Evolutionary conservation across 2,797 vertebrate genomes (phyloP).

Genomic region (Paratrypauchen microcephalus): DNA sequence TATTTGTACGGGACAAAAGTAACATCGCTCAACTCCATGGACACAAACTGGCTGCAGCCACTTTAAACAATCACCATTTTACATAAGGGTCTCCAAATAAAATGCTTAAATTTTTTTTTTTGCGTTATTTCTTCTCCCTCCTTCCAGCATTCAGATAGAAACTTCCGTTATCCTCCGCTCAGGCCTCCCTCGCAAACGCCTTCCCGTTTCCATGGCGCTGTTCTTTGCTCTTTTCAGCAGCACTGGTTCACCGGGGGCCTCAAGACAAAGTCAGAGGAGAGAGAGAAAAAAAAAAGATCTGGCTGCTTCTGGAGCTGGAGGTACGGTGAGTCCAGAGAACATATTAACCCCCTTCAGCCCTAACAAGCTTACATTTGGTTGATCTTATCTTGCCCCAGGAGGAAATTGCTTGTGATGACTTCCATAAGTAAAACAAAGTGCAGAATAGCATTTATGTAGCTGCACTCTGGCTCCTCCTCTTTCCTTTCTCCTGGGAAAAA

Average conservation of each 20-base stretch:
- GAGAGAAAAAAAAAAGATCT: constrained; percentile 14
- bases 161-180: constrained; percentile 1
- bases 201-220: constrained; percentile 75
- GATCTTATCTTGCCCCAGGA: constrained; percentile 81
- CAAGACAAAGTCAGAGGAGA: constrained; percentile 79
- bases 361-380: constrained; percentile 43
- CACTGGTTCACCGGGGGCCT: constrained; percentile 78
- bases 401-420: constrained; percentile 88
- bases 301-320: constrained; percentile 22
- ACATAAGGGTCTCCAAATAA: too few relatives aligned
- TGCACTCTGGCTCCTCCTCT: constrained; percentile 28
- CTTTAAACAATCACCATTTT: too few relatives aligned
- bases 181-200: constrained; percentile 19
- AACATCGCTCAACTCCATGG: too few relatives aligned
- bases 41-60: too few relatives aligned
- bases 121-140: neutral
- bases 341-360: constrained; percentile 46
- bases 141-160: neutral
- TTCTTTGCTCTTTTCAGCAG: constrained; percentile 80
- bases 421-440: constrained; percentile 76
- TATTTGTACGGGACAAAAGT: too few relatives aligned
- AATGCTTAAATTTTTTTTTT: too few relatives aligned
- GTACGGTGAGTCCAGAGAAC: constrained; percentile 26
- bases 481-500: too few relatives aligned
- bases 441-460: constrained; percentile 77